phyloP scores from a whole-genome alignment of 2,113 vertebrate species.

The Etheostoma cragini region DNA sequence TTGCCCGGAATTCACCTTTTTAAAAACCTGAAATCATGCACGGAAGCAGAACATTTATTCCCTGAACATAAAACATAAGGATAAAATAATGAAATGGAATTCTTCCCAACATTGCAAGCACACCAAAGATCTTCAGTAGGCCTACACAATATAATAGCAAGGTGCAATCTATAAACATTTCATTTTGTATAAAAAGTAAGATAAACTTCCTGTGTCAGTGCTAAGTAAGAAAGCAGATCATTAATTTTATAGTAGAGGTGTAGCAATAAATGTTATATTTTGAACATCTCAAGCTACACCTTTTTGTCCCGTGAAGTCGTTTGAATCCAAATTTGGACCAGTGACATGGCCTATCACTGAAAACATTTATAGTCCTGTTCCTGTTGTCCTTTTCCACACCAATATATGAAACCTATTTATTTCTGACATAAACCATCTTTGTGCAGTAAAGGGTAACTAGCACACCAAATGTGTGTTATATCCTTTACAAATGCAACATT shows the following conservation, averaged over 20 bases:
- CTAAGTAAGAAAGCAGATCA: background rate
- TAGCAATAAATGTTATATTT: background rate
- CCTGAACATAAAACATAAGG: background rate
- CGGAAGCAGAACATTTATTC: slow-evolving; percentile 22
- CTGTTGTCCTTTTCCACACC: slow-evolving; percentile 7
- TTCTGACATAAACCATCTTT: background rate
- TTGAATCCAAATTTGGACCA: background rate
- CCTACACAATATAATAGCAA: background rate
- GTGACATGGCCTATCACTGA: background rate
- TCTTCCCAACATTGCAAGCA: background rate
- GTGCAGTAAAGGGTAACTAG: slow-evolving; percentile 13
- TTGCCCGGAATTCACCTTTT: no score
- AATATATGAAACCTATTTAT: background rate
- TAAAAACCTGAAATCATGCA: slow-evolving; percentile 23
- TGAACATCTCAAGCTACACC: background rate
- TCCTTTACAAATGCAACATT: slow-evolving; percentile 14
- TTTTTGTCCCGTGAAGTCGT: background rate
- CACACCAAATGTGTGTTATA: background rate
- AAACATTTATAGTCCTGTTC: background rate
- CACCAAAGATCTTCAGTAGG: background rate
- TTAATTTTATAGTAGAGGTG: slow-evolving; percentile 3
- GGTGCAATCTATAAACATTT: background rate
- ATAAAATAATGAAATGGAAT: background rate
- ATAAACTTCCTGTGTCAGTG: background rate
- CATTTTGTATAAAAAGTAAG: background rate